Percentiles rank a stretch among this genome's conserved stretches.
phyloP scores from a whole-genome alignment of 2,797 vertebrate genomes.

The Corythornis leucogaster region DNA sequence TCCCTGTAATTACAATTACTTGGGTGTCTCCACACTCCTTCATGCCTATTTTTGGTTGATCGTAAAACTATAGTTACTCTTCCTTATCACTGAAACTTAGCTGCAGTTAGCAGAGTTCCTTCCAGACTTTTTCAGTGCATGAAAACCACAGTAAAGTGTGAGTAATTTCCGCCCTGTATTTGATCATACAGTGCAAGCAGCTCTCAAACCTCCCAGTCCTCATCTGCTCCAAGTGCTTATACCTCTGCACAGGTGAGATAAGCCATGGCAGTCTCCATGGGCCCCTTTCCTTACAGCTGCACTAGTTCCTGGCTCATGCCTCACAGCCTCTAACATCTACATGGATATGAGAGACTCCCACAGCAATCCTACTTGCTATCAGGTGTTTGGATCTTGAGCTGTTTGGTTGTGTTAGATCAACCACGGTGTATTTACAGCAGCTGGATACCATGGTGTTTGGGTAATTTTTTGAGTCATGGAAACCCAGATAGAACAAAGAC shows the following conservation, averaged over 20 bases:
- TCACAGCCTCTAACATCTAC: neutral
- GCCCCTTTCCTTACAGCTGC: neutral
- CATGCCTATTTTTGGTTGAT: neutral
- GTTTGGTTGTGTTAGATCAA: neutral
- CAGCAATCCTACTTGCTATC: neutral
- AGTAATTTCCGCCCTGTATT: neutral
- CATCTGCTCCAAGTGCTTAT: neutral
- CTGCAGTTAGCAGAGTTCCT: neutral
- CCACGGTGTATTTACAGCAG: neutral
- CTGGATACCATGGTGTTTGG: fast-evolving
- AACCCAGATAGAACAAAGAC: neutral
- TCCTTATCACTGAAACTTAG: neutral
- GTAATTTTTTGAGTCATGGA: neutral
- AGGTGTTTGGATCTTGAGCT: neutral
- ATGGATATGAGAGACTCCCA: neutral
- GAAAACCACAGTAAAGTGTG: neutral
- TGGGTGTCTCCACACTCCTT: neutral
- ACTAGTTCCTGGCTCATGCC: neutral
- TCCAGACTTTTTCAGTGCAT: neutral
- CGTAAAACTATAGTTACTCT: neutral
- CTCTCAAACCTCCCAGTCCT: neutral
- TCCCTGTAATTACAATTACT: neutral
- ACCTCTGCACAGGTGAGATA: constrained; percentile 17
- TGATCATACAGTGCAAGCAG: neutral
- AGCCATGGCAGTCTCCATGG: neutral